phyloP scores from a whole-genome alignment of 2,888 invertebrate genomes.

The Pristionchus japonicus region DNA sequence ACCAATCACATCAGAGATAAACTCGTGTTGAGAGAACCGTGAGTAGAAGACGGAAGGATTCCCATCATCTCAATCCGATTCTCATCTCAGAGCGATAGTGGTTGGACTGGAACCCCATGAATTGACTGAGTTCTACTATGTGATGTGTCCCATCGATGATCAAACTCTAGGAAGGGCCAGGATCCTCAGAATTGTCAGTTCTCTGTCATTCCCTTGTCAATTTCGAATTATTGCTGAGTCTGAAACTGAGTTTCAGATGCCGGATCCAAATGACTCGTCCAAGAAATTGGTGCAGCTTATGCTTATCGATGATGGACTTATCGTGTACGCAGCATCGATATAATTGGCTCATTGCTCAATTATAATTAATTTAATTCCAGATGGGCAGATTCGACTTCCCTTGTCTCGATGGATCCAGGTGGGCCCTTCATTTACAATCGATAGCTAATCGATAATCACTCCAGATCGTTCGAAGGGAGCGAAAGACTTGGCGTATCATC shows the following conservation, averaged over 20 bases:
- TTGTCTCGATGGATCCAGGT: conserved; percentile 31
- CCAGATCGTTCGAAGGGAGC: background rate
- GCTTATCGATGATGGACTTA: conserved; percentile 57
- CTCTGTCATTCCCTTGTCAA: background rate
- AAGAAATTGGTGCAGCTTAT: conserved; percentile 48
- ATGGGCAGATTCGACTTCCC: background rate
- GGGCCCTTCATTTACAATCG: too few relatives aligned
- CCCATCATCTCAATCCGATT: background rate
- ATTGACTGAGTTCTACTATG: conserved; percentile 45
- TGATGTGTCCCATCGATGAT: conserved; percentile 54
- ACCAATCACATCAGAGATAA: conserved; percentile 53
- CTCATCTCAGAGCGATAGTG: conserved; percentile 51
- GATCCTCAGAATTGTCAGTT: conserved; percentile 50
- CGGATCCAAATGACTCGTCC: background rate
- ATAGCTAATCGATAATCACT: background rate
- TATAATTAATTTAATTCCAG: background rate
- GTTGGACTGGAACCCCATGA: conserved; percentile 4
- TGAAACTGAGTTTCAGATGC: too few relatives aligned
- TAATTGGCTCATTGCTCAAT: background rate
- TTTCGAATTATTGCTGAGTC: background rate
- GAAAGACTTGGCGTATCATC: conserved; percentile 40
- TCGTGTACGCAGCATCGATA: conserved; percentile 49
- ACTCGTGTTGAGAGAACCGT: conserved; percentile 56
- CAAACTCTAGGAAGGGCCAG: conserved; percentile 52
- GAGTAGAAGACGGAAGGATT: conserved; percentile 8